Conservation (phyloP, 2,888 invertebrate genomes). For the Synanthedon tipuliformis region DNA sequence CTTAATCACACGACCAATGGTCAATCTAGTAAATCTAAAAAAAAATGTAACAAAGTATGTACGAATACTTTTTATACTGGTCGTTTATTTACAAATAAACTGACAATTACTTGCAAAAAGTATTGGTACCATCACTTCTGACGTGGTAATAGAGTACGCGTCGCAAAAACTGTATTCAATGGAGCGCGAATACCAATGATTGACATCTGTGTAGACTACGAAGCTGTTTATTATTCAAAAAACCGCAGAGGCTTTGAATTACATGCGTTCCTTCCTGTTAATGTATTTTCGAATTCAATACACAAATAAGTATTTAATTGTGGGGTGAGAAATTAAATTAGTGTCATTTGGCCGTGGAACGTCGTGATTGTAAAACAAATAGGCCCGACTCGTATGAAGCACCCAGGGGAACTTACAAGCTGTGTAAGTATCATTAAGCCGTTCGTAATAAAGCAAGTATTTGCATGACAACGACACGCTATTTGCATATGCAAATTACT, state of each 20-base stretch:
- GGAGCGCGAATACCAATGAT: conserved; percentile 17
- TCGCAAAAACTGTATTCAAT: conserved; percentile 27
- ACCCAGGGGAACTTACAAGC: conserved; percentile 36
- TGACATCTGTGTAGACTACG: conserved; percentile 28
- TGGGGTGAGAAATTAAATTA: conserved; percentile 6
- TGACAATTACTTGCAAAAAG: conserved; percentile 20
- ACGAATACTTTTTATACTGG: too few relatives aligned
- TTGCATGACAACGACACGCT: conserved; percentile 58
- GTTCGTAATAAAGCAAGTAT: conserved; percentile 62
- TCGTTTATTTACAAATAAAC: neutral
- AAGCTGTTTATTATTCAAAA: neutral
- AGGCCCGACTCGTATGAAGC: conserved; percentile 22
- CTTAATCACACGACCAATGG: too few relatives aligned
- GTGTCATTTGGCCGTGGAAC: conserved; percentile 11
- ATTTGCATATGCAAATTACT: conserved; percentile 68
- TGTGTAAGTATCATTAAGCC: conserved; percentile 57
- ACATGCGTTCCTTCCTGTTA: neutral
- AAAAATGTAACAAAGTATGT: too few relatives aligned
- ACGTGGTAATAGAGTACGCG: conserved; percentile 15
- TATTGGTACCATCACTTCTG: conserved; percentile 27
- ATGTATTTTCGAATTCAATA: neutral
- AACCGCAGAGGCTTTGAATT: neutral
- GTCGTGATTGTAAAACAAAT: conserved; percentile 33
- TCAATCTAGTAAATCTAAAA: too few relatives aligned
- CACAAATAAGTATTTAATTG: conserved; percentile 19